These are phyloP conservation scores for Tigriopus japonicus DNA, from an alignment of 1,140 invertebrate genomes.

Conservation along the genomic window DNA sequence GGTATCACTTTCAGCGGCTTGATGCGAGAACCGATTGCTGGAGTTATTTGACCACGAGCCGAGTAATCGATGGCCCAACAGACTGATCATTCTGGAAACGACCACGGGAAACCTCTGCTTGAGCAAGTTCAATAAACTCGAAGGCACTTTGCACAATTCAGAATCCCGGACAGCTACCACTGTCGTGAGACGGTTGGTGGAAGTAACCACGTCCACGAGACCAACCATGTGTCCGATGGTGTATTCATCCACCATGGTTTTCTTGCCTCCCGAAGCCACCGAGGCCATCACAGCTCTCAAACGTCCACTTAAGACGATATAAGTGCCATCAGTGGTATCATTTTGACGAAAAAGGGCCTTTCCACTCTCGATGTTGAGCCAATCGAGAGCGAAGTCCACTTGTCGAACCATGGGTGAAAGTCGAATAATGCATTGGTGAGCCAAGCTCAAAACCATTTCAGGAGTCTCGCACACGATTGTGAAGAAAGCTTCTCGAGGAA, in stretches of 20 bases:
- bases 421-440: slow-evolving; percentile 71
- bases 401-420: slow-evolving; percentile 92
- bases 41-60: neutral
- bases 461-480: slow-evolving; percentile 74
- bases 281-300: slow-evolving; percentile 64
- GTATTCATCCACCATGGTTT: slow-evolving; percentile 89
- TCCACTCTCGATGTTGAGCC: slow-evolving; percentile 89
- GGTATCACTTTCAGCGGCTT: slow-evolving; percentile 50
- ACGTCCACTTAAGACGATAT: slow-evolving; percentile 89
- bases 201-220: slow-evolving; percentile 92
- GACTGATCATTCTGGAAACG: slow-evolving; percentile 79
- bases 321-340: slow-evolving; percentile 84
- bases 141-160: slow-evolving; percentile 86
- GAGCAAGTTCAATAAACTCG: slow-evolving; percentile 93
- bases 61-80: slow-evolving; percentile 66
- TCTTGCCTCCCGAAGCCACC: slow-evolving; percentile 37
- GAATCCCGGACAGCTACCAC: slow-evolving; percentile 94
- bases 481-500: slow-evolving; percentile 27
- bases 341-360: slow-evolving; percentile 78
- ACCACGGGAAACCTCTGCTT: slow-evolving; percentile 90
- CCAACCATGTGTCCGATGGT: slow-evolving; percentile 93
- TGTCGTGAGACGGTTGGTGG: slow-evolving; percentile 79
- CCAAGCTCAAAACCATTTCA: slow-evolving; percentile 72
- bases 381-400: slow-evolving; percentile 97
- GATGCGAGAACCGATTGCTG: slow-evolving; percentile 39